A percentile compares a stretch with the other conserved stretches of the same genome.
Evolutionary conservation across 2,113 vertebrate species (phyloP).

Genomic region (Beaufortia kweichowensis): DNA sequence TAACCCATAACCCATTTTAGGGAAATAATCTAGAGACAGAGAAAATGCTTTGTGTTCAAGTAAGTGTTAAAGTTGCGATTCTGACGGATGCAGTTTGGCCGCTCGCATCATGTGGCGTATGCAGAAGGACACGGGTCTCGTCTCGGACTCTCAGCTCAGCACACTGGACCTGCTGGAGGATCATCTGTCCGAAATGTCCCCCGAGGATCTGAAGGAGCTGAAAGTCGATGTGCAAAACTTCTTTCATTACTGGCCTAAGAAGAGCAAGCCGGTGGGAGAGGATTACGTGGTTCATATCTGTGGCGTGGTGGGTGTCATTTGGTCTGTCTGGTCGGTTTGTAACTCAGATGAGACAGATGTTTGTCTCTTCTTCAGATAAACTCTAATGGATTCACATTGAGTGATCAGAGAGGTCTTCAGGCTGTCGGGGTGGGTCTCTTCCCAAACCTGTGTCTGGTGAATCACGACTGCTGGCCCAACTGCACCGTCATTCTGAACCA

Average conservation of each 20-base stretch:
- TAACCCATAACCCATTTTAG: not conserved
- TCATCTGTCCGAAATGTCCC: conserved; percentile 78
- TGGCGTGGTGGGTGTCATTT: conserved; percentile 78
- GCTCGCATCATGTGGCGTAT: conserved; percentile 89
- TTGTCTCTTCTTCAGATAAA: conserved; percentile 76
- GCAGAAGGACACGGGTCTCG: conserved; percentile 80
- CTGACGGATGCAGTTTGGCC: conserved; percentile 77
- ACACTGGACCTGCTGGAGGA: conserved; percentile 87
- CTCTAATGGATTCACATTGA: conserved; percentile 90
- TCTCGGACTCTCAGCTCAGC: conserved; percentile 83
- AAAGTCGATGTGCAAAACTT: conserved; percentile 76
- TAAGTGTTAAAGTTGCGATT: too few species aligned
- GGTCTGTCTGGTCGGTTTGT: too few species aligned
- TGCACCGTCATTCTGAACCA: conserved; percentile 94
- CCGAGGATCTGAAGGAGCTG: conserved; percentile 80
- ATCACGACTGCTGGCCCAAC: conserved; percentile 97
- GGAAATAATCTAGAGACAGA: too few species aligned
- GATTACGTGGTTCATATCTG: conserved; percentile 87
- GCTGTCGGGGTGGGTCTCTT: conserved; percentile 92
- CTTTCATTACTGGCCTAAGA: conserved; percentile 82
- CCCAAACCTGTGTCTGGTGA: conserved; percentile 90
- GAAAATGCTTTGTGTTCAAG: too few species aligned
- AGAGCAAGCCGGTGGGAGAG: conserved; percentile 75
- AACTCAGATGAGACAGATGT: not conserved
- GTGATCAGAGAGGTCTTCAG: conserved; percentile 91